Percentiles rank a stretch among this genome's conserved stretches.
phyloP scores from a whole-genome alignment of 37 sponge, comb jelly and placozoan species.

The Diacarnus erythraeanus region DNA sequence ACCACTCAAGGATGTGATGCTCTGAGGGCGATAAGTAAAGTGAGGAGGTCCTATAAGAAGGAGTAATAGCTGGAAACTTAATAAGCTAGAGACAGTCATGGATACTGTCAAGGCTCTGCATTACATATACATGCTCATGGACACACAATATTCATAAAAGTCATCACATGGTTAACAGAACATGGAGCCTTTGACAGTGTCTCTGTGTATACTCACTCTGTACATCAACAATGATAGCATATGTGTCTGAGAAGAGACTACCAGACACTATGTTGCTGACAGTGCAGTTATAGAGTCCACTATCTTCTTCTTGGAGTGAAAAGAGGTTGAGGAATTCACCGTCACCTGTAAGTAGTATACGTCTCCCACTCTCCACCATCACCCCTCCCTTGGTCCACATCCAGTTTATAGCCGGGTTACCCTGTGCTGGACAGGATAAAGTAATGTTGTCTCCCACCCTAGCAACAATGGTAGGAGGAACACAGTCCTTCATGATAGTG shows the following conservation, averaged over 20 bases:
- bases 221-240: not conserved
- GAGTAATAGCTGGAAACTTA: not conserved
- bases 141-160: not conserved
- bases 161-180: not conserved
- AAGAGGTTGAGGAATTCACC: not conserved
- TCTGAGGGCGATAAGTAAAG: constrained; percentile 20
- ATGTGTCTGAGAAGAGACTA: not conserved
- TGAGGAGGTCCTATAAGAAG: constrained; percentile 16
- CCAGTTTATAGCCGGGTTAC: not conserved
- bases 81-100: no score
- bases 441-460: not conserved
- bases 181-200: no score
- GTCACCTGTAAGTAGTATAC: not conserved
- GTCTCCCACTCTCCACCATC: not conserved
- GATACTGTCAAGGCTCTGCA: no score
- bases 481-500: not conserved
- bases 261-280: not conserved
- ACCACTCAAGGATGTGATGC: constrained; percentile 20
- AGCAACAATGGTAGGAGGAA: not conserved
- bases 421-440: not conserved
- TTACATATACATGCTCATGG: no score
- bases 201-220: constrained; percentile 12
- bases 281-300: constrained; percentile 20
- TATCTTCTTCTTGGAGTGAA: not conserved
- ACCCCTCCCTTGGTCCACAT: not conserved